Evolutionary conservation across 1,140 invertebrate genomes (phyloP).

Genomic region (Armadillidium nasatum): DNA sequence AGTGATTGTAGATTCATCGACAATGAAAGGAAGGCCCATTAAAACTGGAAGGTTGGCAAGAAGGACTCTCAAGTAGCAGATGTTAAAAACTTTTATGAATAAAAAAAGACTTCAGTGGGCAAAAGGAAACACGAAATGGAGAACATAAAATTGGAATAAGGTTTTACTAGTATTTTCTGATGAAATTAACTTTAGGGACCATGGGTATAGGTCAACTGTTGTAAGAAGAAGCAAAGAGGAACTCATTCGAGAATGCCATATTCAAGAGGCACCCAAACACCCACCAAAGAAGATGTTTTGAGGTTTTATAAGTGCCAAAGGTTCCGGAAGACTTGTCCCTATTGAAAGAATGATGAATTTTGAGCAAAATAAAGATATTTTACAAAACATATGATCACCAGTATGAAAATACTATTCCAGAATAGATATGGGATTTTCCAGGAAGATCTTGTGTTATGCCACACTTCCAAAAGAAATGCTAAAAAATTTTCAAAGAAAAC

Average conservation of each 20-base stretch:
- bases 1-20: constrained; percentile 9
- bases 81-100: constrained; percentile 18
- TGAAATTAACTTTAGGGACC: background rate
- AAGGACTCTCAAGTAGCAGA: constrained; percentile 1
- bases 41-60: constrained; percentile 3
- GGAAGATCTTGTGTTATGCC: too few species aligned
- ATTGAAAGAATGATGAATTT: background rate
- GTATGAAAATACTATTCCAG: too few species aligned
- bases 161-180: constrained; percentile 16
- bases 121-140: background rate
- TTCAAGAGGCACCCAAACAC: constrained; percentile 23
- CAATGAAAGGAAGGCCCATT: background rate
- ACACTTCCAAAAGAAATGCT: too few species aligned
- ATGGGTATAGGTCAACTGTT: constrained; percentile 14
- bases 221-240: constrained; percentile 20
- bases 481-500: too few species aligned
- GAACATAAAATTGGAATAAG: background rate
- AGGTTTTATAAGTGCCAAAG: background rate
- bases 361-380: too few species aligned
- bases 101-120: constrained; percentile 3
- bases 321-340: background rate
- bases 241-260: constrained; percentile 10
- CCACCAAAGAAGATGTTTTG: constrained; percentile 25
- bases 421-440: too few species aligned
- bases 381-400: too few species aligned